Evolutionary conservation across 2,797 vertebrate genomes (phyloP), one percentile per base, ranked within the genome.

Genomic region (Dendrocincla fuliginosa): DNA sequence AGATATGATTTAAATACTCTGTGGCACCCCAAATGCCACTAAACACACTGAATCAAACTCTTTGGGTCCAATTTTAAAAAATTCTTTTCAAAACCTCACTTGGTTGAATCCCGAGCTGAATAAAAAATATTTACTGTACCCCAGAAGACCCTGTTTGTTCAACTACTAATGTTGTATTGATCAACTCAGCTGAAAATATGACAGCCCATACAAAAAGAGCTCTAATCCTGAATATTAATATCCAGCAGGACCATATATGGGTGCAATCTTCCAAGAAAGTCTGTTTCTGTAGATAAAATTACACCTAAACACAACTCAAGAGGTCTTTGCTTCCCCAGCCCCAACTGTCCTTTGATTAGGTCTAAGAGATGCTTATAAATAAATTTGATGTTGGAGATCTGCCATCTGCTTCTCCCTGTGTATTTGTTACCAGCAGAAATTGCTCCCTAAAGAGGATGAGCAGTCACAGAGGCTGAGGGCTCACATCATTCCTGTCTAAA

Each of bases 321-420:
- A 52, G 6, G 2, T 61, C 10, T 89, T 32, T 84, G 9, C 9
- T 65, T 47, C 68, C 19, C 23, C 22, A 76, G 25, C 6, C 24
- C 25, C 5, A 71, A 3, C 10, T 60, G 24, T 67, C 6, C 25
- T 91, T 39, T 5, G 11, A 10, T 57, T 55, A 44, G 17, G 18
- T 6, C 32, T 49, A 67, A 22, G 17, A 73, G 59, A 41, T 70
- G 28, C 60, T 42, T 23, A 14, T 46, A 55, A 1, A 71, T 70
- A 71, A 53, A 27, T 44, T 1, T 5, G 0, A 0, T 44, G 25
- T 22, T 65, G 50, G 50, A 56, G 7, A n/a, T 19, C 3, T 27
- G 18, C 47, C 39, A 24, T 19, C 42, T 83, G 63, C 18, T 60
- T 18, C 89, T 47, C 18, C 6, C n/a, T 32, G 3, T 27, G 52